phyloP scores from a whole-genome alignment of 2,888 invertebrate genomes.

The Margaritifera margaritifera region DNA sequence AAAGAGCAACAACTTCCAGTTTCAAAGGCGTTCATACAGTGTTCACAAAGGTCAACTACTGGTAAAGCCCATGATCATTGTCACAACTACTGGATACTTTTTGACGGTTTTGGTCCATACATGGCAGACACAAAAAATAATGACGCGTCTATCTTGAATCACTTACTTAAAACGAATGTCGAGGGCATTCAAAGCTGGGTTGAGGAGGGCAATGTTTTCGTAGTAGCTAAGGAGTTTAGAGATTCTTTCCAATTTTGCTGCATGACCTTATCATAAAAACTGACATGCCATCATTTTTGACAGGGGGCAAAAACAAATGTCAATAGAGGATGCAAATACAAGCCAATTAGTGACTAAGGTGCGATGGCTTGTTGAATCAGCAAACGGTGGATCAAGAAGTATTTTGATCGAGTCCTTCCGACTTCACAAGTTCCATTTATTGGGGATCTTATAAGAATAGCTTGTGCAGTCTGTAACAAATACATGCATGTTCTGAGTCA shows the following conservation, averaged over 20 bases:
- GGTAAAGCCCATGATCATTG: slow-evolving; percentile 1
- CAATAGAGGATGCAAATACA: too few species aligned
- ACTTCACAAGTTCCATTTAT: background rate
- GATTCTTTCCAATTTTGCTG: background rate
- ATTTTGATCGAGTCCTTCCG: background rate
- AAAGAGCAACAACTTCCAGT: slow-evolving; percentile 4
- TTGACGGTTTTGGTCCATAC: slow-evolving; percentile 1
- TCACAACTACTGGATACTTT: slow-evolving; percentile 4
- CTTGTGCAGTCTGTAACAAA: too few species aligned
- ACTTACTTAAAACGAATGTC: too few species aligned
- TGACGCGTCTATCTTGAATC: too few species aligned
- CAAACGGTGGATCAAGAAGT: too few species aligned
- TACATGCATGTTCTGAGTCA: too few species aligned
- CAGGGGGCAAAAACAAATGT: too few species aligned
- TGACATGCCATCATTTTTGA: background rate
- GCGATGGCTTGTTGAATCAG: too few species aligned
- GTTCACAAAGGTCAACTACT: background rate
- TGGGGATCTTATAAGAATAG: background rate
- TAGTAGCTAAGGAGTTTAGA: too few species aligned
- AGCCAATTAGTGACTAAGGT: too few species aligned
- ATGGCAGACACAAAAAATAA: background rate
- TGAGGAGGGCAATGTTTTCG: too few species aligned
- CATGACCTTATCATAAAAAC: background rate
- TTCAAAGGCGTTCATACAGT: background rate
- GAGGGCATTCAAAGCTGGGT: too few species aligned